Base-by-base conservation (phyloP, 2,797 vertebrate genomes). In the Taeniopygia guttata region DNA sequence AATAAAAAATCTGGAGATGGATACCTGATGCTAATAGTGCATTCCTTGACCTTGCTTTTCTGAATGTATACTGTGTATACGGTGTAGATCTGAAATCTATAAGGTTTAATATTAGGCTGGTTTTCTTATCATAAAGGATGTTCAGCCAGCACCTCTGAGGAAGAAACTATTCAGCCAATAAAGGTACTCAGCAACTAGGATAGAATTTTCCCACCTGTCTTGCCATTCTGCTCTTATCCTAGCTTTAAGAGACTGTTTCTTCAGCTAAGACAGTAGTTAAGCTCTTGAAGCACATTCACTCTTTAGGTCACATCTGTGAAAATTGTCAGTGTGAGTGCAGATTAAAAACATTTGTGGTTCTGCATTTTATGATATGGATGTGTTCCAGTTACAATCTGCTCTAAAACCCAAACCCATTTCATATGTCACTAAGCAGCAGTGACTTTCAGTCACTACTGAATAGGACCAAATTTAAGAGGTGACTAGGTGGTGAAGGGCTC, bases 361-460 rank as follows among this genome's bases (percentile, higher is more conserved):
- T 94, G 43, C 45, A 62, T 86, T 91, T 93, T 92, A 91, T 69
- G 40, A 83, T 78, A 64, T 89, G 92, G 79, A 90, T 92, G 32
- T 32, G 69, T 95, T 95, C 91, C 91, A 93, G 63, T 64, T 88
- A 22, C 6, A 6, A 59, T 89, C 62, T 90, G 55, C 70, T 84
- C 87, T 96, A 84, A 92, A 94, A 86, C 82, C 89, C 92, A 96
- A 91, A 81, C 46, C 55, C 51, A 88, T 96, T 95, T 96, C 59
- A 60, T 94, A 89, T 94, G 66, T 93, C 92, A 93, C 89, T 94
- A 92, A 91, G 70, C 73, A 94, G 54, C 72, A 92, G 88, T 90
- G 87, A 69, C 51, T 95, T 95, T 92, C 73, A 90, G 69, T 93
- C 72, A 75, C 59, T 84, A 20, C 54, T 56, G 73, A 93, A 75